phyloP scores from a whole-genome alignment of 2,797 vertebrate species.

The Artibeus jamaicensis region DNA sequence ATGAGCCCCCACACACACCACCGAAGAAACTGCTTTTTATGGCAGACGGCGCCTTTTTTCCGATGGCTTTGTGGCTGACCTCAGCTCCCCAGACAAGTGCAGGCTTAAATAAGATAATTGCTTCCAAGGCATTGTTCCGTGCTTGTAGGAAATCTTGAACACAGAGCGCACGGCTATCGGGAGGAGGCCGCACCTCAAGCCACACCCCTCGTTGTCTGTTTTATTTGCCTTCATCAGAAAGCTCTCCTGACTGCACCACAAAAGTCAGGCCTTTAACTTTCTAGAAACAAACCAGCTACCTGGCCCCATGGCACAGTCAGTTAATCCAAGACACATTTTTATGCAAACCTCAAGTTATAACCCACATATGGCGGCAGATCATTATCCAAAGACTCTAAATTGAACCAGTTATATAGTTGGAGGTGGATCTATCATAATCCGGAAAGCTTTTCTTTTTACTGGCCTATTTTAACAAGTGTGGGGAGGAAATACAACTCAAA shows the following conservation, averaged over 20 bases:
- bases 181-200: slow-evolving; percentile 87
- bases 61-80: slow-evolving; percentile 78
- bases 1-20: neutral
- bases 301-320: slow-evolving; percentile 80
- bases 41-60: slow-evolving; percentile 72
- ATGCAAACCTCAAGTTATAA: slow-evolving; percentile 82
- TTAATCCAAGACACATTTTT: slow-evolving; percentile 86
- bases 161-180: slow-evolving; percentile 71
- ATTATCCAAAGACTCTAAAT: slow-evolving; percentile 83
- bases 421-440: slow-evolving; percentile 80
- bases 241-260: slow-evolving; percentile 80
- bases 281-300: slow-evolving; percentile 72
- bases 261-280: slow-evolving; percentile 79
- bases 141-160: slow-evolving; percentile 76
- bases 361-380: slow-evolving; percentile 83
- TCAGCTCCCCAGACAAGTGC: slow-evolving; percentile 81
- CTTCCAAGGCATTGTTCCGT: slow-evolving; percentile 67
- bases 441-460: slow-evolving; percentile 73
- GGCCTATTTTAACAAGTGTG: slow-evolving; percentile 80
- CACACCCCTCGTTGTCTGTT: slow-evolving; percentile 76
- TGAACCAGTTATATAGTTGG: slow-evolving; percentile 81
- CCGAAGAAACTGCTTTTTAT: slow-evolving; percentile 47
- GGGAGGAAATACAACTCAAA: slow-evolving; percentile 80
- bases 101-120: slow-evolving; percentile 82
- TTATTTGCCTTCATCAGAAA: slow-evolving; percentile 82